Evolutionary conservation across 2,888 invertebrate genomes (phyloP).

Genomic region (Mesochorus sp.): DNA sequence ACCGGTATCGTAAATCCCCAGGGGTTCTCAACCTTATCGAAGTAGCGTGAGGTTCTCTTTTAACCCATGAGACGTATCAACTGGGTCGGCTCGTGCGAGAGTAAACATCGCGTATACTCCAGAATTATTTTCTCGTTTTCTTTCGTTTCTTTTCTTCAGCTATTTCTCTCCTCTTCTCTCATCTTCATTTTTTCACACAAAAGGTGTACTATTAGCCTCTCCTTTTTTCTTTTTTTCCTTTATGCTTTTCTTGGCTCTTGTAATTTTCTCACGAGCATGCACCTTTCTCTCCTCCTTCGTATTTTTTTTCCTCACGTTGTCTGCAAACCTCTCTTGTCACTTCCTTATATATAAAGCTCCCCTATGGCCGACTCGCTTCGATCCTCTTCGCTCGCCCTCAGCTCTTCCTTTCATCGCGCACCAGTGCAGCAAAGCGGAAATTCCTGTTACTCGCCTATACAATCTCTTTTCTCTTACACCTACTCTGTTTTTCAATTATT

Average conservation of each 20-base stretch:
- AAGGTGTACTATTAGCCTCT: background rate
- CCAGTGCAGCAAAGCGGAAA: conserved; percentile 41
- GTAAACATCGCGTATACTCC: conserved; percentile 6
- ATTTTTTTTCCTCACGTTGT: conserved; percentile 23
- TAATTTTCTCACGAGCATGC: conserved; percentile 44
- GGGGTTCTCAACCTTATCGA: conserved; percentile 80
- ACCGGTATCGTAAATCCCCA: conserved; percentile 79
- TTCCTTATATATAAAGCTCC: background rate
- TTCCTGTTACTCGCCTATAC: conserved; percentile 21
- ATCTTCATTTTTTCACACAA: background rate
- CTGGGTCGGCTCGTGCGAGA: conserved; percentile 26
- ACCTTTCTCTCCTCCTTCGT: conserved; percentile 23
- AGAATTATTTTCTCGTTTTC: background rate
- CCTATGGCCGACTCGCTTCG: conserved; percentile 16
- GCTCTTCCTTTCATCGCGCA: conserved; percentile 51
- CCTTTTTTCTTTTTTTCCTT: conserved; percentile 8
- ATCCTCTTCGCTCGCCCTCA: conserved; percentile 23
- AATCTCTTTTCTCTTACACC: conserved; percentile 42
- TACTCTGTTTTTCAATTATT: background rate
- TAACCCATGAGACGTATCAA: conserved; percentile 35
- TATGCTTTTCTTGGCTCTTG: conserved; percentile 9
- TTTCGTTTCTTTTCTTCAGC: background rate
- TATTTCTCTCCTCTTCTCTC: background rate
- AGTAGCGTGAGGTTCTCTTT: conserved; percentile 22
- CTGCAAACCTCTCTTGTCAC: conserved; percentile 2